Base-by-base conservation (phyloP, 2,888 invertebrate genomes). In the Heliconius sara region DNA sequence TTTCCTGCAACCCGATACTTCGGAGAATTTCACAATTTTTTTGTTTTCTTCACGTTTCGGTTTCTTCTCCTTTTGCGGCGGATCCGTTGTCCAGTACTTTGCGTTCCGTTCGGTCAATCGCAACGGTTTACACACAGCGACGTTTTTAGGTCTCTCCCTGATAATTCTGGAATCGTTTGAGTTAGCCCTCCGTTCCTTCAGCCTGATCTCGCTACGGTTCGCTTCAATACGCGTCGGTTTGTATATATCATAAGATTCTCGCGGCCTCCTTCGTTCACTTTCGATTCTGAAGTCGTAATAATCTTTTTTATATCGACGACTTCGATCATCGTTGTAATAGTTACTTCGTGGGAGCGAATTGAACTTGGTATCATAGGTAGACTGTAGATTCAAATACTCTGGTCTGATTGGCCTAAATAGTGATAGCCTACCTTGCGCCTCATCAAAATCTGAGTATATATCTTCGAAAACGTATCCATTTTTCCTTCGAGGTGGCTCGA, bases 391-490 rank as follows among this genome's bases (percentile, higher is more conserved):
- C 57, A 95, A 86, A 84, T 94, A 95, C 82, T 95, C 95, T 1
- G 95, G 95, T 86, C 94, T 90, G 80, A 95, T 95, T 34, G 95
- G 95, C 85, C 94, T 89, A 85, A 95, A 95, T 57, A 95, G 85
- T 7, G 95, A 95, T 30, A 95, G 80, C 2, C 93, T 87, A 5
- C 95, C 95, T 86, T 95, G 95, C 10, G 94, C 94, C 86, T 95
- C 95, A 75, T 95, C 95, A 83, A 94, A 95, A 83, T 95, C 95
- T 39, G 95, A 95, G 82, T 95, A 95, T 65, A 95, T 94, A 83
- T 95, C 95, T 89, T 95, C 95, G 84, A 92, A 95, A 22, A 95
- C 95, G 83, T 92, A 95, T 2, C 95, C 95, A 80, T 95, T 95
- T 84, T 91, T 94, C 66, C 95, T 87, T 85, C 90, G 88, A 12